Conservation (phyloP, 2,113 vertebrate genomes). For the Henicopernis longicauda region DNA sequence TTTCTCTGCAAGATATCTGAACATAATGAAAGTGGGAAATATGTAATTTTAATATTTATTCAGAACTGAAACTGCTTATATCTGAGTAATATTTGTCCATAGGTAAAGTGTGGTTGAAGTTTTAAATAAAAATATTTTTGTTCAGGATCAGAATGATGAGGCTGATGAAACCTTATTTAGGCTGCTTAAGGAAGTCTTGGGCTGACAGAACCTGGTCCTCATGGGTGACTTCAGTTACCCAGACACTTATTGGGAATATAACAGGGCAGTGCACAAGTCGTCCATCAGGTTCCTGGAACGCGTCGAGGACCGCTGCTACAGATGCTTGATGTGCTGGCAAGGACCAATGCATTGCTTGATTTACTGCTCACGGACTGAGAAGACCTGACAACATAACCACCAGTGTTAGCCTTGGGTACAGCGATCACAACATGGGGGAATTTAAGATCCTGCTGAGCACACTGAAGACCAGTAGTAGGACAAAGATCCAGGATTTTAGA, state of each 20-base stretch:
- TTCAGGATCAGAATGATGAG: neutral
- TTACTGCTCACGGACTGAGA: neutral
- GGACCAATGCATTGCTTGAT: neutral
- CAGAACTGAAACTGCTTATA: neutral
- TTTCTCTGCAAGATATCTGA: neutral
- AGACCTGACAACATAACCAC: neutral
- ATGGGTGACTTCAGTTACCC: neutral
- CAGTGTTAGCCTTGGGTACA: neutral
- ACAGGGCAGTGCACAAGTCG: accelerated
- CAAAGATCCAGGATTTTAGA: neutral
- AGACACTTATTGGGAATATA: neutral
- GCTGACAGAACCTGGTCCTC: neutral
- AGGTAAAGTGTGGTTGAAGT: neutral
- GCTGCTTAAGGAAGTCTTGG: neutral
- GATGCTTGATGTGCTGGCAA: neutral
- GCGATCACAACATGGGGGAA: accelerated
- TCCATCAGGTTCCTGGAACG: neutral
- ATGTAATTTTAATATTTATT: neutral
- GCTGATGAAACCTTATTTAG: neutral
- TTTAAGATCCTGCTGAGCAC: neutral
- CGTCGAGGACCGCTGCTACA: accelerated
- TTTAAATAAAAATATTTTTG: neutral
- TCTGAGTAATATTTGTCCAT: neutral
- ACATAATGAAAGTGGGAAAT: neutral
- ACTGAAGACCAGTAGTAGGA: neutral